Base-by-base conservation (phyloP, 2,888 invertebrate species). In the Eupelmus urozonus region DNA sequence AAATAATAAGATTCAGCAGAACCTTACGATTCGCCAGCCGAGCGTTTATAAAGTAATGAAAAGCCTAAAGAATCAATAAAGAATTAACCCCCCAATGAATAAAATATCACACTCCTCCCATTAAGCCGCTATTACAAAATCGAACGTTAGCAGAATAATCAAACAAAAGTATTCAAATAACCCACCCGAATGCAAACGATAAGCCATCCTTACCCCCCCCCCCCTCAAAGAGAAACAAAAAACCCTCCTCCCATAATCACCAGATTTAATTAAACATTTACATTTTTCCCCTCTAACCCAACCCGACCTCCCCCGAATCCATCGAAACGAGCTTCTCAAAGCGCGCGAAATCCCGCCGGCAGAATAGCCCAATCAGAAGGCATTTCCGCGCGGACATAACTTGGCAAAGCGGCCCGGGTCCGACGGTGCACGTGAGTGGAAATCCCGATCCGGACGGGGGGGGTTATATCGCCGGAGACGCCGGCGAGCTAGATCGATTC, bases 311-410 rank as follows among this genome's bases (percentile, higher is more conserved):
- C 34, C 40, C 11, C 4, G 63, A 29, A 45, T 13, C 60, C 66
- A 66, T 73, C 59, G 73, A 78, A 76, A 76, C 71, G 73, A 69
- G 51, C 62, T 70, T 25, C n/a, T n/a, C n/a, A n/a, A n/a, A n/a
- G n/a, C n/a, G n/a, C n/a, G n/a, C n/a, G n/a, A n/a, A n/a, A n/a
- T n/a, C n/a, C n/a, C n/a, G n/a, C n/a, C n/a, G n/a, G n/a, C n/a
- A n/a, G 51, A 70, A 63, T 55, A 42, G 55, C 63, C 69, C 70
- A 76, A 76, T 76, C 76, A 53, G 57, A 63, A 76, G 25, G 42
- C 67, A 57, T 65, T 73, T 62, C 57, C 57, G 29, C 45, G 40
- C 66, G 51, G 40, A 55, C 65, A 65, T 73, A 73, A 73, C 63
- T 73, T 42, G 29, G 59, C 42, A 23, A 49, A 13, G 63, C 53